A percentile compares a stretch with the other conserved stretches of the same genome.
Conservation (phyloP, 2,113 vertebrate species). For the Burhinus oedicnemus region DNA sequence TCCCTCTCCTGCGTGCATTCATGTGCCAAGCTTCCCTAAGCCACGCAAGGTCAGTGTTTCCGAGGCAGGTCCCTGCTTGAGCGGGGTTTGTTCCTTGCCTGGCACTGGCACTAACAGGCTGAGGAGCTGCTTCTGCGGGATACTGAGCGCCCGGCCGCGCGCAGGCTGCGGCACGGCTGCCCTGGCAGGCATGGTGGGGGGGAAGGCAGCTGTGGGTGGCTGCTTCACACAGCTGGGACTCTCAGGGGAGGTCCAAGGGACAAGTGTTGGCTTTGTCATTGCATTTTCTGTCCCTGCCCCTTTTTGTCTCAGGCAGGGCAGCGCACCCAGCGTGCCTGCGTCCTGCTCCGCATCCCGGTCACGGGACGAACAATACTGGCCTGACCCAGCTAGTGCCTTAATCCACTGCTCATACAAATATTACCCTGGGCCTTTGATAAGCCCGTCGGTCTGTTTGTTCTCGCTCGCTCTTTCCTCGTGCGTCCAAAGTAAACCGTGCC, state of each 20-base stretch:
- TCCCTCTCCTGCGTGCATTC: rapidly evolving
- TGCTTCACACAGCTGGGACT: slow-evolving; percentile 33
- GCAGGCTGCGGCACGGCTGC: not conserved
- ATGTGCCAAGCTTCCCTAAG: not conserved
- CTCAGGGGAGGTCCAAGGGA: slow-evolving; percentile 38
- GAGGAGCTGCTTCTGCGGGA: not conserved
- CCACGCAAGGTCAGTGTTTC: not conserved
- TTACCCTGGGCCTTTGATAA: not conserved
- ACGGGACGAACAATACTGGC: not conserved
- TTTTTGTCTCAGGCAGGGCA: not conserved
- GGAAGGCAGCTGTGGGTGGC: not conserved
- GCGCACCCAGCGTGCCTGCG: not conserved
- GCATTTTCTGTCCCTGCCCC: slow-evolving; percentile 20
- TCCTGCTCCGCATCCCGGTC: not conserved
- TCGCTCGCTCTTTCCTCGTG: rapidly evolving
- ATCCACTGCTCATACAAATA: not conserved
- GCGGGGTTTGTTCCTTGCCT: not conserved
- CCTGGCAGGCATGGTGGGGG: not conserved
- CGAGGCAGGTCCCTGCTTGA: not conserved
- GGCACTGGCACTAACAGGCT: rapidly evolving
- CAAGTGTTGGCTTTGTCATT: slow-evolving; percentile 22
- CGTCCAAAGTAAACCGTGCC: not conserved
- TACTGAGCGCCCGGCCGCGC: not conserved
- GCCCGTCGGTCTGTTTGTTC: not conserved
- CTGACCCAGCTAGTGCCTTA: not conserved